These are phyloP conservation scores for Carterocephalus palaemon DNA, from an alignment of 2,888 invertebrate genomes.

Conservation along the genomic window DNA sequence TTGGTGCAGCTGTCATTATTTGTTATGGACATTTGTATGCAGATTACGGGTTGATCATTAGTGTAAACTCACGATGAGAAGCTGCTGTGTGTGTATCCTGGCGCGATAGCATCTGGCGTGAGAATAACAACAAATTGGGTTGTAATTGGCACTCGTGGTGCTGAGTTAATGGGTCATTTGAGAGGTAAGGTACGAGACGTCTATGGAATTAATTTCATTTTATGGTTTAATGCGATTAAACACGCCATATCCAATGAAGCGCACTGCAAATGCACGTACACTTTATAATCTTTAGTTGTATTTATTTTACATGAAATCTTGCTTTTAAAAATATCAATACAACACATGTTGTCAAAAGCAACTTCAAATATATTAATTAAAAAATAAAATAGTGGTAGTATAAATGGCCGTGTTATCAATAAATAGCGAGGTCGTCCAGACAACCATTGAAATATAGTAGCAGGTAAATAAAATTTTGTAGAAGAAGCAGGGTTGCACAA, in stretches of 20 bases:
- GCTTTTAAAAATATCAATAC: no score
- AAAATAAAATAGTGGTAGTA: no score
- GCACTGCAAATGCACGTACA: no score
- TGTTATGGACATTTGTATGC: constrained; percentile 24
- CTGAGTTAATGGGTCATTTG: neutral
- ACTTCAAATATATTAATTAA: no score
- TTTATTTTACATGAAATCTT: no score
- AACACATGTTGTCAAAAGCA: no score
- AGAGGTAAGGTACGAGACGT: neutral
- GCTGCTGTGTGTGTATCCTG: constrained; percentile 11
- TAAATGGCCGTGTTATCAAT: no score
- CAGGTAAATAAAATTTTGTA: no score
- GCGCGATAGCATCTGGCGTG: constrained; percentile 5
- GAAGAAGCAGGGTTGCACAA: no score
- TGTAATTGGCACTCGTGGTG: constrained; percentile 14
- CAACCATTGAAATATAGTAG: no score
- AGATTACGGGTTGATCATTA: constrained; percentile 21
- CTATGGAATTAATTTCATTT: neutral
- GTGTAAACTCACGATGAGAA: constrained; percentile 17
- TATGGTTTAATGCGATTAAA: neutral
- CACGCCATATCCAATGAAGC: neutral
- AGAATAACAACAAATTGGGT: constrained; percentile 20
- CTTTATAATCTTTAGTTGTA: no score
- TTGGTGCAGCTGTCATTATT: constrained; percentile 24
- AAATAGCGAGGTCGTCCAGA: no score